Base-by-base conservation (phyloP, 2,797 vertebrate genomes). In the Chiroxiphia lanceolata region DNA sequence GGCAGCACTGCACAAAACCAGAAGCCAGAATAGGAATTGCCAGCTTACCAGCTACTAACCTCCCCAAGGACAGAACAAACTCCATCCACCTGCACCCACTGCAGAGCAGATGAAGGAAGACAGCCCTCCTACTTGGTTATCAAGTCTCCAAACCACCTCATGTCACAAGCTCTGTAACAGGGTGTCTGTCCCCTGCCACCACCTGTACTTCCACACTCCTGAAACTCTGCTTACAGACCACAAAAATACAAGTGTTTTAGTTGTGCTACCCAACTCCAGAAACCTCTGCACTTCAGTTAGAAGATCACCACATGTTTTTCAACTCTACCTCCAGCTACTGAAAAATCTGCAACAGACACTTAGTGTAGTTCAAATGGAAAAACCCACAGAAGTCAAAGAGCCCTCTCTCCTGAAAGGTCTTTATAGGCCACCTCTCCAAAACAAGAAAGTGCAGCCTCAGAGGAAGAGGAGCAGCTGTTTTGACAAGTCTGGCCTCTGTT, bases 381-480 rank as follows among this genome's bases (percentile, higher is more conserved):
- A 82, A 57, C 80, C 17, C 23, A 44, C 25, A 45, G 13, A 34
- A 42, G 23, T 11, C 1, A 4, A 4, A 76, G 31, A 4, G 1
- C 22, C 36, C 16, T 50, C 76, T 57, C 25, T 50, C 26, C 42
- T 67, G 11, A 27, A 48, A 47, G n/a, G 15, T 69, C 50, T 86
- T 88, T 82, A 69, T 29, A 93, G 51, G 69, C 22, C 70, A 81
- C 15, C 59, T 74, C 71, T 64, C 57, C 51, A 88, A 48, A 91
- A 53, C n/a, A 87, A 81, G 40, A 77, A 93, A 82, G 27, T 47
- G 72, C 75, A 94, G 11, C 42, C 20, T 74, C 89, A 78, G 42
- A 95, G 72, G 77, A 95, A 87, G 79, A 87, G 1, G 27, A 95
- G 57, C 71, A 87, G 84, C 87, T 94, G 83, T 82, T 96, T 69